Conservation (phyloP, 2,888 invertebrate species). For the Chrysopilus asiliformis region DNA sequence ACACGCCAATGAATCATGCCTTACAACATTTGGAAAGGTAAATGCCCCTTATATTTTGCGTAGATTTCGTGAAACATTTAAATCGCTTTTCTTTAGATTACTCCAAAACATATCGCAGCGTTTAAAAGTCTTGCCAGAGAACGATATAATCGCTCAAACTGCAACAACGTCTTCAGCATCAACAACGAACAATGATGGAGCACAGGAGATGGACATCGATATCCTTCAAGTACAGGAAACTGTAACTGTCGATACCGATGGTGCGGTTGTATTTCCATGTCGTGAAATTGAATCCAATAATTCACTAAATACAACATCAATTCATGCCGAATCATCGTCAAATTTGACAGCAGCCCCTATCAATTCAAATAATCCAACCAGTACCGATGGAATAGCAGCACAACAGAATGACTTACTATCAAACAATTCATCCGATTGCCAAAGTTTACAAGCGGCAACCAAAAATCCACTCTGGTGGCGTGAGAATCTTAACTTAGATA, state of each 20-base stretch:
- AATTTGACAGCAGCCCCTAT: slow-evolving; percentile 12
- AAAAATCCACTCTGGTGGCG: slow-evolving; percentile 46
- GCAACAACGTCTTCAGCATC: slow-evolving; percentile 33
- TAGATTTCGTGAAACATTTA: no score
- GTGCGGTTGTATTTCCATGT: slow-evolving; percentile 23
- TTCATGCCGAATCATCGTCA: slow-evolving; percentile 12
- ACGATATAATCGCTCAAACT: slow-evolving; percentile 41
- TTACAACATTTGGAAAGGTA: slow-evolving; percentile 59
- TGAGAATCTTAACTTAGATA: slow-evolving; percentile 43
- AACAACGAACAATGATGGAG: slow-evolving; percentile 18
- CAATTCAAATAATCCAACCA: slow-evolving; percentile 8
- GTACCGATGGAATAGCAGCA: no score
- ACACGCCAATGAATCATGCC: slow-evolving; percentile 57
- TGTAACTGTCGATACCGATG: slow-evolving; percentile 33
- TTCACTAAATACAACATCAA: slow-evolving; percentile 12
- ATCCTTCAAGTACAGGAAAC: slow-evolving; percentile 41
- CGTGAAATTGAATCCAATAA: slow-evolving; percentile 16
- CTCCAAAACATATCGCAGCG: slow-evolving; percentile 43
- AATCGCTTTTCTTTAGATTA: slow-evolving; percentile 33
- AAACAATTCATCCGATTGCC: slow-evolving; percentile 15
- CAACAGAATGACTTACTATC: slow-evolving; percentile 11
- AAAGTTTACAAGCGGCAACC: slow-evolving; percentile 11
- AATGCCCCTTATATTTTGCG: slow-evolving; percentile 28
- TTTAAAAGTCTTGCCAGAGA: slow-evolving; percentile 41
- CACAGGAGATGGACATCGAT: slow-evolving; percentile 44